These are phyloP conservation scores for Formicarius rufipectus DNA, from an alignment of 2,113 vertebrate species.

Conservation along the genomic window DNA sequence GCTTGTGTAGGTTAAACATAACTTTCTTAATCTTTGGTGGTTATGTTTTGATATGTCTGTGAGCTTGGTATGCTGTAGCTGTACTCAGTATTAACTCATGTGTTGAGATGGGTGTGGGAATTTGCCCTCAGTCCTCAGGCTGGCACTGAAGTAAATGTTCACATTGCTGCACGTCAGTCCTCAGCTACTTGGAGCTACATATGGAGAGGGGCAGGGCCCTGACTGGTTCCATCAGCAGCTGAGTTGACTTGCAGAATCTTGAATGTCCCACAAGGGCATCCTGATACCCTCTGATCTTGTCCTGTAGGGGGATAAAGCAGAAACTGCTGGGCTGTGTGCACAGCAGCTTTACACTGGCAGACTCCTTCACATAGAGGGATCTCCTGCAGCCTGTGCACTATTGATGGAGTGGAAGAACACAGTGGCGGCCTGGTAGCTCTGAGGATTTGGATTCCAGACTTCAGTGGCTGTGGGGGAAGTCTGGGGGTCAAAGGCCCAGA, in stretches of 20 bases:
- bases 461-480: not conserved
- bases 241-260: not conserved
- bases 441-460: not conserved
- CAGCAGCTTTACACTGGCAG: not conserved
- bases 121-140: not conserved
- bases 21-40: not conserved
- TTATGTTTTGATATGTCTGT: not conserved
- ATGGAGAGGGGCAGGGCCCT: not conserved
- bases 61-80: not conserved
- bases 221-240: not conserved
- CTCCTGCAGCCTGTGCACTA: not conserved
- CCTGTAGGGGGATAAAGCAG: fast-evolving
- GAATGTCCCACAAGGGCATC: not conserved
- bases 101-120: not conserved
- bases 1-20: not conserved
- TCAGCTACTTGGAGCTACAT: not conserved
- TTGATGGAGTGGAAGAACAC: not conserved
- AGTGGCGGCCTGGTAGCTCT: not conserved
- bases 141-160: not conserved
- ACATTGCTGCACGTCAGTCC: not conserved
- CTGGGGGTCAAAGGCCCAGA: constrained; percentile 12
- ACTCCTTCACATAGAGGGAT: not conserved
- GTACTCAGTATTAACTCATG: not conserved
- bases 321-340: not conserved
- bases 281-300: not conserved